These are phyloP conservation scores for Acanthopagrus latus DNA, from an alignment of 2,797 vertebrate species.

Conservation along the genomic window DNA sequence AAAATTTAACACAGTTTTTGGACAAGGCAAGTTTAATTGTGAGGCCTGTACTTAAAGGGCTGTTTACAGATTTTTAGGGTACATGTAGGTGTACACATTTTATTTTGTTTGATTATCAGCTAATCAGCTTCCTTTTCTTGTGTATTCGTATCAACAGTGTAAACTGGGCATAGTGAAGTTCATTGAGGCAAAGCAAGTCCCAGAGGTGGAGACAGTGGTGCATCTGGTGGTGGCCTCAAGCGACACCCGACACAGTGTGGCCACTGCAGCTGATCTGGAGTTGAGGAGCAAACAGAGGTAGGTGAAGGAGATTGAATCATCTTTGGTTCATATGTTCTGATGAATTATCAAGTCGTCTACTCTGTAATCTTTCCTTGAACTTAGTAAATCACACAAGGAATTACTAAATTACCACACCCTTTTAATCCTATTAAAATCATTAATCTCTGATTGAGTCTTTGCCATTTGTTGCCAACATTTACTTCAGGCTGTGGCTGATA, in stretches of 20 bases:
- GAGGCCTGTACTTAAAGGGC: neutral
- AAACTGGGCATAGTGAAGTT: constrained; percentile 98
- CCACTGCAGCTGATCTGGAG: constrained; percentile 97
- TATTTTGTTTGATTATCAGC: neutral
- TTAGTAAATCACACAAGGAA: neutral
- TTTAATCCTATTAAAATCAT: neutral
- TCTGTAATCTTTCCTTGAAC: neutral
- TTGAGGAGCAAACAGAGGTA: constrained; percentile 98
- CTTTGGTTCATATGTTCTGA: neutral
- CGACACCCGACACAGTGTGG: constrained; percentile 96
- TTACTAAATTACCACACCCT: neutral
- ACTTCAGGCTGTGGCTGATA: neutral
- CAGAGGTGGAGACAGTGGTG: constrained; percentile 95
- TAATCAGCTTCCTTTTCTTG: neutral
- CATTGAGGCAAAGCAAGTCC: constrained; percentile 96
- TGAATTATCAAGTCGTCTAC: neutral
- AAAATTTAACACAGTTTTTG: too few relatives aligned
- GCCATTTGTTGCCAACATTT: neutral
- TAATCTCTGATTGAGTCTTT: neutral
- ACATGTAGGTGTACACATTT: neutral
- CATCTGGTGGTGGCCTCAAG: constrained; percentile 97
- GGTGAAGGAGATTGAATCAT: neutral
- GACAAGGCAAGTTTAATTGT: neutral
- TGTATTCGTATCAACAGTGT: constrained; percentile 84
- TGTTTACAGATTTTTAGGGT: neutral